phyloP scores from a whole-genome alignment of 2,888 invertebrate species.

The Drosophila koepferae region DNA sequence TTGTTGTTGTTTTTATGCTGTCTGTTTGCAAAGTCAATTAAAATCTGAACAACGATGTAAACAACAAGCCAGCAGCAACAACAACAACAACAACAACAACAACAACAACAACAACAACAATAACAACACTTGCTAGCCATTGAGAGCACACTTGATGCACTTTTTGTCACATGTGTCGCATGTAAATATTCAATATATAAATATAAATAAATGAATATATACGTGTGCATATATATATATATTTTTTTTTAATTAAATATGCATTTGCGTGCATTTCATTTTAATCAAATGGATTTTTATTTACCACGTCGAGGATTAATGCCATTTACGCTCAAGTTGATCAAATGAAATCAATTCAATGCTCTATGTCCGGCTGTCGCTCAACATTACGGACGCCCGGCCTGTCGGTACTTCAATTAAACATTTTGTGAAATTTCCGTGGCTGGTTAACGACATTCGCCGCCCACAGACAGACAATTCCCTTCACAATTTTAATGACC shows the following conservation, averaged over 20 bases:
- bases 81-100: slow-evolving; percentile 22
- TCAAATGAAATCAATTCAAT: slow-evolving; percentile 43
- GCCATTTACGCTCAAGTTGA: slow-evolving; percentile 28
- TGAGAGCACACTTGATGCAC: slow-evolving; percentile 38
- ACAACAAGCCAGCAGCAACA: slow-evolving; percentile 39
- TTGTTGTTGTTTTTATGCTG: slow-evolving; percentile 34
- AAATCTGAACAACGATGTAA: slow-evolving; percentile 71
- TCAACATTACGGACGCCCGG: slow-evolving; percentile 12
- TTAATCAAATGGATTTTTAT: slow-evolving; percentile 64
- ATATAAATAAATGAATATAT: slow-evolving; percentile 9
- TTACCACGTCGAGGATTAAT: slow-evolving; percentile 40
- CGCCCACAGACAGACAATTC: slow-evolving; percentile 14
- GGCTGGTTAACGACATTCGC: slow-evolving; percentile 29
- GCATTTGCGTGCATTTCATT: slow-evolving; percentile 70
- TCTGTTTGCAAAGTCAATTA: slow-evolving; percentile 73
- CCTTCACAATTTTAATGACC: slow-evolving; percentile 38
- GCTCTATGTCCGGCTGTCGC: not conserved
- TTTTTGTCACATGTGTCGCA: slow-evolving; percentile 51
- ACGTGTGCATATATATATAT: slow-evolving; percentile 3
- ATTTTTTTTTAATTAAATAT: slow-evolving; percentile 76
- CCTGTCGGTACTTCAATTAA: slow-evolving; percentile 48
- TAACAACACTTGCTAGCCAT: slow-evolving; percentile 37
- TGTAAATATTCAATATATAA: slow-evolving; percentile 20
- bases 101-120: slow-evolving; percentile 26
- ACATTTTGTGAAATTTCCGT: slow-evolving; percentile 33